phyloP scores from a whole-genome alignment of 2,888 invertebrate species.

The Branchipolynoe longqiensis region DNA sequence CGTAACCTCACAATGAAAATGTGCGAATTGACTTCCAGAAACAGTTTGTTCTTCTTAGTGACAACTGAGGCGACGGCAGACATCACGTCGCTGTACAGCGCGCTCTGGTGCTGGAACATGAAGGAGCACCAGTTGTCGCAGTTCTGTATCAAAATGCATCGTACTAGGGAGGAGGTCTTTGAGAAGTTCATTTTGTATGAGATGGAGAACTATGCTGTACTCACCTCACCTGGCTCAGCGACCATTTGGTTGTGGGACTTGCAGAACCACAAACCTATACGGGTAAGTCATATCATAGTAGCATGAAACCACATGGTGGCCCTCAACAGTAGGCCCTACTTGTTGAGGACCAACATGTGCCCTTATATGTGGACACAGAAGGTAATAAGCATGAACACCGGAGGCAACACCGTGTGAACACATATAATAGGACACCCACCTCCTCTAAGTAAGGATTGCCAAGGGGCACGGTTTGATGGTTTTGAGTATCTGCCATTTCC shows the following conservation, averaged over 20 bases:
- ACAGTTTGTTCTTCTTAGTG: slow-evolving; percentile 58
- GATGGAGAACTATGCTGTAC: slow-evolving; percentile 52
- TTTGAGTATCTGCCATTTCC: no score
- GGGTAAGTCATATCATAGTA: slow-evolving; percentile 1
- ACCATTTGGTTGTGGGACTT: slow-evolving; percentile 61
- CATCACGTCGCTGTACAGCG: slow-evolving; percentile 51
- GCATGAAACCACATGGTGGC: no score
- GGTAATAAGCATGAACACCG: no score
- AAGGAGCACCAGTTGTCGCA: slow-evolving; percentile 50
- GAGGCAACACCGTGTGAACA: no score
- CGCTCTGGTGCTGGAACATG: slow-evolving; percentile 63
- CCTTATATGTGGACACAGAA: no score
- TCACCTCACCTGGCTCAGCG: slow-evolving; percentile 50
- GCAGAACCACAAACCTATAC: not conserved
- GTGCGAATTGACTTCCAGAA: slow-evolving; percentile 52
- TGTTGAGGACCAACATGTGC: no score
- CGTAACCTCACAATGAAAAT: slow-evolving; percentile 52
- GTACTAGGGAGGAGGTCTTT: not conserved
- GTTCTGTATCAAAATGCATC: slow-evolving; percentile 24
- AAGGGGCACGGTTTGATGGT: no score
- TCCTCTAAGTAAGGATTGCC: no score
- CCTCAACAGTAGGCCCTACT: no score
- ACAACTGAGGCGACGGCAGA: not conserved
- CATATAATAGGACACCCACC: no score
- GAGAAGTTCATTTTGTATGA: slow-evolving; percentile 60